Conservation (phyloP, 1,140 invertebrate species). For the Micrasema minimum region DNA sequence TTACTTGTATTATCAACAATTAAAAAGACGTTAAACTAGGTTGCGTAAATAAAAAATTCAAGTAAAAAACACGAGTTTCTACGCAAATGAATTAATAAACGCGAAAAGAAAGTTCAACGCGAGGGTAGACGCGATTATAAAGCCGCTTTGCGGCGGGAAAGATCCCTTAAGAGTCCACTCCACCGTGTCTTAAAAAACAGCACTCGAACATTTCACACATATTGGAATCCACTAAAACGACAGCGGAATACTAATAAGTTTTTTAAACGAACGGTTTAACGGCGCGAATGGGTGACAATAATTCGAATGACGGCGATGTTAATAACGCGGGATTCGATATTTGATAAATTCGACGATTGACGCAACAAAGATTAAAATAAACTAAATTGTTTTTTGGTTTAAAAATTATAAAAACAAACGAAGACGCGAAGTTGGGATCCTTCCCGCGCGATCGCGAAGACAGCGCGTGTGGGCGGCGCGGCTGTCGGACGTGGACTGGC, state of each 20-base stretch:
- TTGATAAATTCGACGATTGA: neutral
- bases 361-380: neutral
- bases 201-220: conserved; percentile 34
- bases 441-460: conserved; percentile 32
- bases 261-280: conserved; percentile 19
- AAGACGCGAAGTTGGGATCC: neutral
- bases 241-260: conserved; percentile 31
- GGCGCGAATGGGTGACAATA: conserved; percentile 20
- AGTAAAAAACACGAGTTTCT: neutral
- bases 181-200: neutral
- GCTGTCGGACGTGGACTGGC: conserved; percentile 36
- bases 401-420: no score
- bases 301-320: neutral
- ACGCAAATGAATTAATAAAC: neutral
- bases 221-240: conserved; percentile 18
- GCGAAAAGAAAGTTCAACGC: neutral
- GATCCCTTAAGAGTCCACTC: conserved; percentile 21
- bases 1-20: neutral
- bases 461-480: conserved; percentile 20
- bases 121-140: conserved; percentile 1
- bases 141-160: neutral
- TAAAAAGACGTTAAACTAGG: conserved; percentile 11
- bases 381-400: neutral
- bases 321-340: neutral
- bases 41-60: neutral